A percentile compares a stretch with the other conserved stretches of the same genome.
phyloP scores from a whole-genome alignment of 2,113 vertebrate species.

The Centropus bengalensis region DNA sequence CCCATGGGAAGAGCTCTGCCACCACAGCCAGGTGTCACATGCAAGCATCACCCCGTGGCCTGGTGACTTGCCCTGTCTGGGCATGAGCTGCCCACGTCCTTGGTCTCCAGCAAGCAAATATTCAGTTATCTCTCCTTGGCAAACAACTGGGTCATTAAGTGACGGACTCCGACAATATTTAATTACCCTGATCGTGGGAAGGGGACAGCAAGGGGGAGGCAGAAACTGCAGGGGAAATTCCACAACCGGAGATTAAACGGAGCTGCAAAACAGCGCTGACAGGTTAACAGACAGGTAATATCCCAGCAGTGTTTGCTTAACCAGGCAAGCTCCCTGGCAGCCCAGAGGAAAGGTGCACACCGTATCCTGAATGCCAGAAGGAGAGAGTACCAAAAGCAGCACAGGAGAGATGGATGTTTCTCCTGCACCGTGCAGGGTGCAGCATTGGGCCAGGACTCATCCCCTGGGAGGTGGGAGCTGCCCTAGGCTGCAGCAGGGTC shows the following conservation, averaged over 20 bases:
- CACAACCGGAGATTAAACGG: conserved; percentile 65
- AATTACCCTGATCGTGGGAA: conserved; percentile 67
- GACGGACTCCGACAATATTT: conserved; percentile 74
- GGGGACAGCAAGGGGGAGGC: background rate
- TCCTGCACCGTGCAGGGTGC: background rate
- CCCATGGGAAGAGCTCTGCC: background rate
- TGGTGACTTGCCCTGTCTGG: background rate
- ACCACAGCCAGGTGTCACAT: background rate
- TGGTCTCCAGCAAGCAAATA: conserved; percentile 55
- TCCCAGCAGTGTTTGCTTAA: conserved; percentile 66
- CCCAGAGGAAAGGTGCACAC: accelerated
- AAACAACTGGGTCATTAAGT: conserved; percentile 73
- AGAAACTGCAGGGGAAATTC: conserved; percentile 84
- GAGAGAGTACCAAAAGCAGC: background rate
- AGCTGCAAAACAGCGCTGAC: conserved; percentile 60
- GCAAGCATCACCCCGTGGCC: background rate
- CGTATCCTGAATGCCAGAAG: background rate
- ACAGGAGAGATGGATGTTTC: accelerated
- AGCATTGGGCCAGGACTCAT: accelerated
- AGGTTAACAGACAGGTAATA: conserved; percentile 76
- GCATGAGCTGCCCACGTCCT: conserved; percentile 52
- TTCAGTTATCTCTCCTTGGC: conserved; percentile 68
- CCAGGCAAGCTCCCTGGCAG: conserved; percentile 50
- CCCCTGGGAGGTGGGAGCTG: background rate
- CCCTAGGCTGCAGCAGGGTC: accelerated